A percentile compares a stretch with the other conserved stretches of the same genome.
These are phyloP conservation scores for Mythimna pallens DNA, from an alignment of 2,888 invertebrate species.

Conservation along the genomic window DNA sequence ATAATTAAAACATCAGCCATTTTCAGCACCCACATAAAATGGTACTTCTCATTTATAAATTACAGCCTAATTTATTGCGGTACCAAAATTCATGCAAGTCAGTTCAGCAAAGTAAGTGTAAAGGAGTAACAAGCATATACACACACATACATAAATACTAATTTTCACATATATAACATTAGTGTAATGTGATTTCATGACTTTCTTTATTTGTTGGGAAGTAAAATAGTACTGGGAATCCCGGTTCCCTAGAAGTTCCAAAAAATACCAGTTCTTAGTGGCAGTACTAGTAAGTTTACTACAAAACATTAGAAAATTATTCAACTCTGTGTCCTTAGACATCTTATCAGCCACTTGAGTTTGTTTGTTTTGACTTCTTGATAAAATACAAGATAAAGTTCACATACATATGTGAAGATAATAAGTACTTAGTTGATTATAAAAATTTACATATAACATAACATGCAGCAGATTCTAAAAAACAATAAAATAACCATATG, in stretches of 20 bases:
- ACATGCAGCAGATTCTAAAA: neutral
- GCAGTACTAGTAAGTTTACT: neutral
- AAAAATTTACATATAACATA: neutral
- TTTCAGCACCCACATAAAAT: too few species aligned
- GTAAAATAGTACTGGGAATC: neutral
- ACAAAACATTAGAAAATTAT: constrained; percentile 13
- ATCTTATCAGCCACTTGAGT: constrained; percentile 44
- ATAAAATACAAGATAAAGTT: constrained; percentile 22
- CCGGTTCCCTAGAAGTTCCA: too few species aligned
- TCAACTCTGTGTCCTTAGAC: neutral
- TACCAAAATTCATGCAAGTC: too few species aligned
- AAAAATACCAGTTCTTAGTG: too few species aligned
- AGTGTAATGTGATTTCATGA: neutral
- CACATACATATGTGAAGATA: neutral
- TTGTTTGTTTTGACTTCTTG: constrained; percentile 38
- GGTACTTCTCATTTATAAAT: too few species aligned
- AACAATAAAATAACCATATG: neutral
- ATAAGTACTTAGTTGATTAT: neutral
- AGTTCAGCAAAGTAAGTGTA: too few species aligned
- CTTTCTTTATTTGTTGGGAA: neutral
- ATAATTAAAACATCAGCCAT: too few species aligned
- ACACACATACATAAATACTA: neutral
- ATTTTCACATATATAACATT: too few species aligned
- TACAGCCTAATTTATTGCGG: too few species aligned
- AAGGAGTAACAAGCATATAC: too few species aligned